Conservation (phyloP, 92 coral and sea anemone genomes). For the Blastomussa wellsi region DNA sequence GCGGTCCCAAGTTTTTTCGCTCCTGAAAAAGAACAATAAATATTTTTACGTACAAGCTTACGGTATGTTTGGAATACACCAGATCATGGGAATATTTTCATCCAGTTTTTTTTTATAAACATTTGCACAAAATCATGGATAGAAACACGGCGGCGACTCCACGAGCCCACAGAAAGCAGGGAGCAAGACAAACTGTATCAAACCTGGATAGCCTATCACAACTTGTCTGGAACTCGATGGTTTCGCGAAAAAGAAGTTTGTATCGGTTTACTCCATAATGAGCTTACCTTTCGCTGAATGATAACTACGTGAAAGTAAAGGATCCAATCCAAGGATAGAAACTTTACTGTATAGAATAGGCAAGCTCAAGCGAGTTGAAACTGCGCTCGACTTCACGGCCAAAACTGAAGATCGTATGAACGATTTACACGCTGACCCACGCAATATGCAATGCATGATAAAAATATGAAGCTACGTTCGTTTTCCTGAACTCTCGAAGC, state of each 20-base stretch:
- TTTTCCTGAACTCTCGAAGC: background rate
- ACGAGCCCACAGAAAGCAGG: too few species aligned
- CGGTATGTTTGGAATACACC: background rate
- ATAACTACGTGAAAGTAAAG: conserved; percentile 12
- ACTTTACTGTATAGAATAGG: conserved; percentile 28
- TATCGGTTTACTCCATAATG: background rate
- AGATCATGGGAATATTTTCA: background rate
- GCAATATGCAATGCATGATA: conserved; percentile 14
- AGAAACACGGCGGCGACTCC: too few species aligned
- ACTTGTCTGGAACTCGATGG: background rate
- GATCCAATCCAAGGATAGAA: conserved; percentile 15
- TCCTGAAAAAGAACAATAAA: conserved; percentile 13
- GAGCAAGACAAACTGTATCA: too few species aligned
- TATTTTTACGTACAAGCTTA: background rate
- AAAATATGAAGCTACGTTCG: background rate
- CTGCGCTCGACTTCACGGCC: background rate
- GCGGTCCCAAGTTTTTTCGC: conserved; percentile 55
- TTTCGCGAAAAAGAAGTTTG: background rate
- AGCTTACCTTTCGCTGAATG: conserved; percentile 25
- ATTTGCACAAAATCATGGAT: background rate
- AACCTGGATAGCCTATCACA: too few species aligned
- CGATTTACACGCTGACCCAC: conserved; percentile 20
- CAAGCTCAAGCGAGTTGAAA: background rate
- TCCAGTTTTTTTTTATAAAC: background rate
- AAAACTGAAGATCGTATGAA: background rate